These are phyloP conservation scores for Trogon melanurus DNA, from an alignment of 2,113 vertebrate species.

Conservation along the genomic window DNA sequence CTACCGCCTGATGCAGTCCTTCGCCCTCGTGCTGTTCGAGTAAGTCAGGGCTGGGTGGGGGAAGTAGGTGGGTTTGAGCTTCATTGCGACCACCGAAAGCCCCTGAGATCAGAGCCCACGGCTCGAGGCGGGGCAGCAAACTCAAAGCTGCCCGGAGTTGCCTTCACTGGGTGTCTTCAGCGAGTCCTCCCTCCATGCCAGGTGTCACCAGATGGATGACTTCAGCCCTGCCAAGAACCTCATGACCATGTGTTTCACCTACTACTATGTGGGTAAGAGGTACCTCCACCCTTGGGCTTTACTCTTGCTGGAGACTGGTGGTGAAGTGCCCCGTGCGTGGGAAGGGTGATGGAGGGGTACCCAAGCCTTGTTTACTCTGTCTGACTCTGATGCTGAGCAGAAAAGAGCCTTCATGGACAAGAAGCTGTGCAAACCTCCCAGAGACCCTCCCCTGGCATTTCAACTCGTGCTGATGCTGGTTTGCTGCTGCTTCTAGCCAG, in stretches of 20 bases:
- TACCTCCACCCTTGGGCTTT: not conserved
- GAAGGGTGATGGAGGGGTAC: not conserved
- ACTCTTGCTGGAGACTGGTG: rapidly evolving
- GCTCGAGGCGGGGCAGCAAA: not conserved
- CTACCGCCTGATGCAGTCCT: constrained; percentile 97
- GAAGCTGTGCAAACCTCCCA: not conserved
- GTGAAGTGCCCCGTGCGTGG: rapidly evolving
- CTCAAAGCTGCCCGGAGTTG: not conserved
- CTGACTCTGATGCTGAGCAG: rapidly evolving
- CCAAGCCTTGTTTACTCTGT: not conserved
- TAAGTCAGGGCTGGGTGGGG: constrained; percentile 79
- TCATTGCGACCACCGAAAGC: rapidly evolving
- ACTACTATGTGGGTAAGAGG: constrained; percentile 89
- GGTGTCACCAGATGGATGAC: constrained; percentile 97
- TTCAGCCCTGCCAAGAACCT: constrained; percentile 96
- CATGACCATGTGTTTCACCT: constrained; percentile 99
- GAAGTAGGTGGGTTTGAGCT: not conserved
- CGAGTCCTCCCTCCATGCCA: not conserved
- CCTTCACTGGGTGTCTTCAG: rapidly evolving
- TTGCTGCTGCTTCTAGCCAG: not conserved
- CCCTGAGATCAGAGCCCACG: not conserved
- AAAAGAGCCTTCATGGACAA: not conserved
- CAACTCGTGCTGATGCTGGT: not conserved
- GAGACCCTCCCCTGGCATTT: not conserved
- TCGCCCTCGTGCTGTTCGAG: constrained; percentile 96